These are phyloP conservation scores for Autographa gamma DNA, from an alignment of 2,888 invertebrate genomes.

Conservation along the genomic window DNA sequence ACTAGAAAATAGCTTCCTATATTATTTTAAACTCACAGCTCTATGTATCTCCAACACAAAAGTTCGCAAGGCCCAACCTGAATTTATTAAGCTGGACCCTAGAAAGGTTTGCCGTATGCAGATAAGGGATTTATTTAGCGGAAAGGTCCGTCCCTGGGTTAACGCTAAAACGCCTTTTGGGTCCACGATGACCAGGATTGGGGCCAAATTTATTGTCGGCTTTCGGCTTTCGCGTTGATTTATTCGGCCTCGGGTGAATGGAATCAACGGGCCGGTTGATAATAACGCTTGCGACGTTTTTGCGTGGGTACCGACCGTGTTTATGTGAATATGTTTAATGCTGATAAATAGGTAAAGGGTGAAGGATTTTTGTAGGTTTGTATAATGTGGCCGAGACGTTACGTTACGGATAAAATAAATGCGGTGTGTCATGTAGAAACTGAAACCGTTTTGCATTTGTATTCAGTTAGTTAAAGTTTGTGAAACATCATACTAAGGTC, in stretches of 20 bases:
- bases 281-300: slow-evolving; percentile 71
- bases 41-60: slow-evolving; percentile 71
- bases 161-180: slow-evolving; percentile 85
- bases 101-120: slow-evolving; percentile 89
- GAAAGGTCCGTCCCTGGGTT: slow-evolving; percentile 88
- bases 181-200: slow-evolving; percentile 88
- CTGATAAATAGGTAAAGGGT: slow-evolving; percentile 53
- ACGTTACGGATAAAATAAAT: not conserved
- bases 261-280: slow-evolving; percentile 77
- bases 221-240: slow-evolving; percentile 85
- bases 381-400: not conserved
- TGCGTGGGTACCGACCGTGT: slow-evolving; percentile 57
- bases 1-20: too few species aligned
- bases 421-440: not conserved
- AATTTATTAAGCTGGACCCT: slow-evolving; percentile 89
- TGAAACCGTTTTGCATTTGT: not conserved
- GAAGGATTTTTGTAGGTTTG: slow-evolving; percentile 29
- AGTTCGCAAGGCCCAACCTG: slow-evolving; percentile 87
- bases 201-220: slow-evolving; percentile 86
- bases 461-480: too few species aligned
- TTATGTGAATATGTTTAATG: slow-evolving; percentile 55
- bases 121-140: slow-evolving; percentile 90
- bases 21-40: slow-evolving; percentile 63
- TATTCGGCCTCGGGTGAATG: slow-evolving; percentile 80
- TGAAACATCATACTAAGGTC: too few species aligned